These are phyloP conservation scores for Grallaria varia DNA, from an alignment of 2,113 vertebrate species.

Conservation along the genomic window DNA sequence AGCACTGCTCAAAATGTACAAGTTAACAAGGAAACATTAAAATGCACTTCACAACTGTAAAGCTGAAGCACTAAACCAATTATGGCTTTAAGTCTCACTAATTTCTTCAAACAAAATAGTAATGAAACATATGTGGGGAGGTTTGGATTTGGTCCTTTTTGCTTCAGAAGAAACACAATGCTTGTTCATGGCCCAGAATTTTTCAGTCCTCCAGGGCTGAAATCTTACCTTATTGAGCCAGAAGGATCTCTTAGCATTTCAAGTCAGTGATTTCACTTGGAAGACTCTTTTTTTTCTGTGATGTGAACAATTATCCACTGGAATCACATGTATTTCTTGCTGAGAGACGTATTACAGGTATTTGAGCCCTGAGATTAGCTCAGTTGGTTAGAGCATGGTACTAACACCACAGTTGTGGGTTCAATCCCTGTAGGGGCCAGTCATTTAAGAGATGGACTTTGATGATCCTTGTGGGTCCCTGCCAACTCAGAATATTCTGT, in stretches of 20 bases:
- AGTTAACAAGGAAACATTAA: slow-evolving; percentile 1
- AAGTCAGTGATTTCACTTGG: neutral
- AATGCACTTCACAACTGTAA: neutral
- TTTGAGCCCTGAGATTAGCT: neutral
- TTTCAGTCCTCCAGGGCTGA: neutral
- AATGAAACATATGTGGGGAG: neutral
- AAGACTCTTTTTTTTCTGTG: neutral
- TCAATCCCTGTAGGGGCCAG: neutral
- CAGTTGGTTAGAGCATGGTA: neutral
- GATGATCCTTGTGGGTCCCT: neutral
- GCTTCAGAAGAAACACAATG: neutral
- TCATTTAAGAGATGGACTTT: neutral
- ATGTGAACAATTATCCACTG: neutral
- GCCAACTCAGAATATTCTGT: neutral
- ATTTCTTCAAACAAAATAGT: neutral
- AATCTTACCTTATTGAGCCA: neutral
- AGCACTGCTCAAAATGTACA: neutral
- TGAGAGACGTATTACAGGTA: neutral
- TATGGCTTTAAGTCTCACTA: neutral
- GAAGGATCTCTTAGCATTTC: neutral
- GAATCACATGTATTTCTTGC: neutral
- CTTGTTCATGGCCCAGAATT: neutral
- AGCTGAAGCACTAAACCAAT: neutral
- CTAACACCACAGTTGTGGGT: neutral
- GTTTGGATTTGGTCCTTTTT: neutral